These are phyloP conservation scores for Excalfactoria chinensis DNA, from an alignment of 2,113 vertebrate species.

Conservation along the genomic window DNA sequence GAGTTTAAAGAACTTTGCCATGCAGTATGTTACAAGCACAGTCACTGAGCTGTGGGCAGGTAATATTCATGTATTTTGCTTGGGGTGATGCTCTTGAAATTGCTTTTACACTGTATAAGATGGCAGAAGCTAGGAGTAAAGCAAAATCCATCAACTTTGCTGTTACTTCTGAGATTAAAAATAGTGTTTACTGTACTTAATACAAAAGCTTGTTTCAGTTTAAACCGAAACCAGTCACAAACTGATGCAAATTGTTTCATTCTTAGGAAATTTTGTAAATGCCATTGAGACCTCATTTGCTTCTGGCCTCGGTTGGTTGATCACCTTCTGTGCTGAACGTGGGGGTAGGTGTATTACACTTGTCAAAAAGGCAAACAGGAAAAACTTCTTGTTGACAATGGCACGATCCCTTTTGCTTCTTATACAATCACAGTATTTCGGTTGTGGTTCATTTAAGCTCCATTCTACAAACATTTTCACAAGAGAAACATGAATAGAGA, in stretches of 20 bases:
- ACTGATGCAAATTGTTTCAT: slow-evolving; percentile 45
- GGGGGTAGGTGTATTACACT: slow-evolving; percentile 83
- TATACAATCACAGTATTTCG: not conserved
- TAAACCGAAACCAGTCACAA: not conserved
- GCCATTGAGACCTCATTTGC: slow-evolving; percentile 89
- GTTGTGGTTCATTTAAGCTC: not conserved
- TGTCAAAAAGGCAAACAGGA: not conserved
- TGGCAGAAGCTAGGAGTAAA: not conserved
- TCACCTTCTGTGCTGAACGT: slow-evolving; percentile 90
- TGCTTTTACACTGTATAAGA: not conserved
- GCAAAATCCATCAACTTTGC: not conserved
- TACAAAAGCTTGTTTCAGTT: not conserved
- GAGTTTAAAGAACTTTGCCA: slow-evolving; percentile 87
- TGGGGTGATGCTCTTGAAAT: not conserved
- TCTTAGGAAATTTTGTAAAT: slow-evolving; percentile 89
- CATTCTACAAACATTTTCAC: not conserved
- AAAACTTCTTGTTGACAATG: not conserved
- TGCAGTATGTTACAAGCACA: slow-evolving; percentile 90
- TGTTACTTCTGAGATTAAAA: not conserved
- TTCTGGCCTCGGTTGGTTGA: slow-evolving; percentile 89
- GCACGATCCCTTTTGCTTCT: not conserved
- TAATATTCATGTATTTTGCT: slow-evolving; percentile 72
- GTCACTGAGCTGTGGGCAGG: slow-evolving; percentile 93
- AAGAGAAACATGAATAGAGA: not conserved
- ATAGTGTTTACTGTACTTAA: not conserved